Conservation (phyloP, 2,888 invertebrate genomes). For the Carpatolechia fugitivella region DNA sequence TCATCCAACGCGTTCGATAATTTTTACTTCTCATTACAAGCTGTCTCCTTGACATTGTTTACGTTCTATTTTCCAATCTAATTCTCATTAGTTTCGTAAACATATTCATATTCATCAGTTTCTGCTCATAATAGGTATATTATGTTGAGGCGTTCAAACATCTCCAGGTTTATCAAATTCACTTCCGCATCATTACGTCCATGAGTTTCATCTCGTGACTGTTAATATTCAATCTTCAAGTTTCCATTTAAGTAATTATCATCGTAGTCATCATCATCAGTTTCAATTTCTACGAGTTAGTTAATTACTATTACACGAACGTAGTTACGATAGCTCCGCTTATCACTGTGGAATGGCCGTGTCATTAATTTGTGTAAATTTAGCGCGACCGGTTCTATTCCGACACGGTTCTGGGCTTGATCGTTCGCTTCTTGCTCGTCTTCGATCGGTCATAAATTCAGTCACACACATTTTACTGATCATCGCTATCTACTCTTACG, state of each 20-base stretch:
- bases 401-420: background rate
- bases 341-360: slow-evolving; percentile 29
- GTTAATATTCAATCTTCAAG: slow-evolving; percentile 6
- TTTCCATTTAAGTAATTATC: slow-evolving; percentile 10
- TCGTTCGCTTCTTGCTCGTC: background rate
- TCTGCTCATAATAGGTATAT: background rate
- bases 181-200: slow-evolving; percentile 4
- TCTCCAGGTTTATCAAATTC: too few species aligned
- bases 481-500: too few species aligned
- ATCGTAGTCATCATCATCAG: slow-evolving; percentile 11
- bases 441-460: too few species aligned
- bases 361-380: slow-evolving; percentile 37
- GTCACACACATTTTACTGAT: too few species aligned
- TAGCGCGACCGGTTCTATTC: slow-evolving; percentile 29
- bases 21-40: background rate
- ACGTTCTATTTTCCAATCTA: background rate
- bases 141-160: background rate
- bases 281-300: slow-evolving; percentile 14
- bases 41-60: background rate
- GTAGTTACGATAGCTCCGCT: slow-evolving; percentile 28
- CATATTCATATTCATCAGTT: background rate
- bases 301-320: slow-evolving; percentile 22
- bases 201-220: background rate
- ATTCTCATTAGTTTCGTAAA: background rate
- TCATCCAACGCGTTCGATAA: slow-evolving; percentile 9